phyloP scores from a whole-genome alignment of 2,113 vertebrate genomes.

The Shinisaurus crocodilurus region DNA sequence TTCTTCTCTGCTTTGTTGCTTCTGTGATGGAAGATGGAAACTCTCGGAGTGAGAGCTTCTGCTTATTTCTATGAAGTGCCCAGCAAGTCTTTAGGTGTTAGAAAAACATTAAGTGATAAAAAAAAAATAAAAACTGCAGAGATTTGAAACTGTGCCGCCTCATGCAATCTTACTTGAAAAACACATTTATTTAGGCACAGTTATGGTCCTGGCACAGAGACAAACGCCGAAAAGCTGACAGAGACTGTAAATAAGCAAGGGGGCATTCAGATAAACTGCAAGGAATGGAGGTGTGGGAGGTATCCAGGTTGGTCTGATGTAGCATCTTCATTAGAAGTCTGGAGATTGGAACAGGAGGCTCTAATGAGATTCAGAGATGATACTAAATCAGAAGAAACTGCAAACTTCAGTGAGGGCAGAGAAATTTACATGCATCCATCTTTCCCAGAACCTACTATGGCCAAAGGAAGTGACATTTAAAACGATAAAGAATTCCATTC shows the following conservation, averaged over 20 bases:
- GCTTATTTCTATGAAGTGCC: background rate
- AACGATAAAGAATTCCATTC: slow-evolving; percentile 6
- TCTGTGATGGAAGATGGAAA: background rate
- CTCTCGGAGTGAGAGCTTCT: background rate
- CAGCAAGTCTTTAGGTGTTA: slow-evolving; percentile 1
- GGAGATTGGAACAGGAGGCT: background rate
- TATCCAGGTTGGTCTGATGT: fast-evolving
- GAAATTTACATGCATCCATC: slow-evolving; percentile 17
- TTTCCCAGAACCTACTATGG: background rate
- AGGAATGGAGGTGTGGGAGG: background rate
- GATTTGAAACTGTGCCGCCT: slow-evolving; percentile 15
- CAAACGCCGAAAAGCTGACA: slow-evolving; percentile 25
- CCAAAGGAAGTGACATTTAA: background rate
- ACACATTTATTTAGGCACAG: slow-evolving; percentile 7
- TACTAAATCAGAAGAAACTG: slow-evolving; percentile 23
- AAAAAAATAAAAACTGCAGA: background rate
- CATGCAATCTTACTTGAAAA: slow-evolving; percentile 14
- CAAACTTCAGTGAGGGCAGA: background rate
- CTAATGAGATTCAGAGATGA: slow-evolving; percentile 17
- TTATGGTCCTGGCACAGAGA: background rate
- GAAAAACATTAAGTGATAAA: slow-evolving; percentile 19
- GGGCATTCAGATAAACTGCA: slow-evolving; percentile 1
- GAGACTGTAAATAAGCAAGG: slow-evolving; percentile 5
- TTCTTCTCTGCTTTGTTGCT: background rate
- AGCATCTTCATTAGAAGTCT: slow-evolving; percentile 11